Evolutionary conservation across 2,113 vertebrate genomes (phyloP), one percentile per base, ranked within the genome.

Genomic region (Beaufortia kweichowensis): DNA sequence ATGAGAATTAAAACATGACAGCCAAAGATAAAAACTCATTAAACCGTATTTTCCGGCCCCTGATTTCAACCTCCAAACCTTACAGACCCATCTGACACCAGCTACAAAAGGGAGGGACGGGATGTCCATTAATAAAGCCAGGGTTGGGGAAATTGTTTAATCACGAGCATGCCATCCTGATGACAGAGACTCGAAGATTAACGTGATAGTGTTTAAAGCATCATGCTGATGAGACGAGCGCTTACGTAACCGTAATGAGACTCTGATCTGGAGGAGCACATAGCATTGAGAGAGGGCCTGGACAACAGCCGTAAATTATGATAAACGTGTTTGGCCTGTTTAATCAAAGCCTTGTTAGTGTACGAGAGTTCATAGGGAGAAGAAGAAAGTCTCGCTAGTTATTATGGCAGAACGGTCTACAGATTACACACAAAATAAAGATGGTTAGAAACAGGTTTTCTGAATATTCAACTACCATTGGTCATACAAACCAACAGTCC

Each of bases 101-200:
- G 53, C 53, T 41, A 71, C 10, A 71, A 70, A 55, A 24, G 9
- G 9, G 15, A 41, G 23, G 50, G 39, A 35, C 7, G 7, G 31
- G 35, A 14, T 26, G 24, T 71, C 68, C 83, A 90, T 93, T 88
- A 92, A 92, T 94, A 90, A 93, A 92, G 91, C 88, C 92, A 69
- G 48, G n/a, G 86, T 81, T 76, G 66, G 83, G 88, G 90, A 86
- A 87, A 87, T 75, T 71, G 85, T 89, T 88, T 83, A 85, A 87
- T 90, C 88, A 92, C 91, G 90, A 91, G 88, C 85, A 90, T 89
- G 91, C 89, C 89, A 55, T 31, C 10, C 21, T 3, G 26, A n/a
- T 48, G 43, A 62, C 62, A 75, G 53, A 59, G 53, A n/a, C 15
- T 14, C 10, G 21, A 23, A 57, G 68, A 71, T 71, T 64, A 63